These are phyloP conservation scores for Hylia prasina DNA, from an alignment of 2,113 vertebrate genomes.

Conservation along the genomic window DNA sequence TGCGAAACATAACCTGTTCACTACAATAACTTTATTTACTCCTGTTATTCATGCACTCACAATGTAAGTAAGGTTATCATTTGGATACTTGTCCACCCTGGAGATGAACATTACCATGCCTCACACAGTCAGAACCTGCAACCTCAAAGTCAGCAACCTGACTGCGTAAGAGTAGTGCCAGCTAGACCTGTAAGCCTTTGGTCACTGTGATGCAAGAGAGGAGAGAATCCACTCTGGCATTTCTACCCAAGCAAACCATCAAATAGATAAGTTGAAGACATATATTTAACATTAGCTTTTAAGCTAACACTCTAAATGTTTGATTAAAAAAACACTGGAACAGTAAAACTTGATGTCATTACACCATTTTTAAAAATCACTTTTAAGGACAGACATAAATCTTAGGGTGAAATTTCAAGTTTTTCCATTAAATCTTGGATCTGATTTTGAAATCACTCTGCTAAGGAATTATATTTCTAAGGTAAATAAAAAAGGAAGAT, in stretches of 20 bases:
- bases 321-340: not conserved
- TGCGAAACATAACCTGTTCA: not conserved
- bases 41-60: not conserved
- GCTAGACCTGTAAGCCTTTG: not conserved
- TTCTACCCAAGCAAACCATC: not conserved
- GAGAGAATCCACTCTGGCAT: not conserved
- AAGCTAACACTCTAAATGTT: not conserved
- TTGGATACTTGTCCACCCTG: not conserved
- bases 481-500: not conserved
- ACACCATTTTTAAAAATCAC: not conserved
- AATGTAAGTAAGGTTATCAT: not conserved
- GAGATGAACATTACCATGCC: not conserved
- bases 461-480: not conserved
- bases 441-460: not conserved
- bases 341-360: not conserved
- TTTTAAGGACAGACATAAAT: not conserved
- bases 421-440: not conserved
- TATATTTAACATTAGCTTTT: not conserved
- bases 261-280: not conserved
- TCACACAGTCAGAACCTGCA: not conserved
- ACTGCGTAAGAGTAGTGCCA: not conserved
- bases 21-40: not conserved
- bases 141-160: not conserved
- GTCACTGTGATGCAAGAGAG: not conserved
- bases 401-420: not conserved